A percentile compares a stretch with the other conserved stretches of the same genome.
Conservation (phyloP, 1,140 invertebrate species). For the Patella vulgata region DNA sequence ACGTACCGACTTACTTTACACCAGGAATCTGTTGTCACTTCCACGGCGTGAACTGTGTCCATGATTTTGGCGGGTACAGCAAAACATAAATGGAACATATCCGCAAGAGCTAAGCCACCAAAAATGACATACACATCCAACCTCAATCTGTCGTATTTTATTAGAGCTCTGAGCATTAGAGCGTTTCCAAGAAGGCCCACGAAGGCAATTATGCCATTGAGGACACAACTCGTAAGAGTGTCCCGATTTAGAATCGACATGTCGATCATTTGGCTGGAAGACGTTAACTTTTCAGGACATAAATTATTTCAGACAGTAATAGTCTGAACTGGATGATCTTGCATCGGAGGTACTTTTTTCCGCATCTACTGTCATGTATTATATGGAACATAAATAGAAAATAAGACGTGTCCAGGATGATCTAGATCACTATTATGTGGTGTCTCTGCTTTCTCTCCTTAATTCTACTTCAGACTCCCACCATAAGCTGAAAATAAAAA, state of each 20-base stretch:
- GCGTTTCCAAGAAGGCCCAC: slow-evolving; percentile 53
- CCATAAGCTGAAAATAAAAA: too few species aligned
- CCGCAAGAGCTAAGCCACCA: slow-evolving; percentile 45
- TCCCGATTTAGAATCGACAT: slow-evolving; percentile 18
- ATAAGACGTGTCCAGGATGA: too few species aligned
- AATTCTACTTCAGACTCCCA: too few species aligned
- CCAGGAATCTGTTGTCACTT: slow-evolving; percentile 39
- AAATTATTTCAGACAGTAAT: too few species aligned
- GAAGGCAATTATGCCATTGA: slow-evolving; percentile 48
- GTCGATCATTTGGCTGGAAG: slow-evolving; percentile 1
- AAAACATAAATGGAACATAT: slow-evolving; percentile 44
- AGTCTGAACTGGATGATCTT: too few species aligned
- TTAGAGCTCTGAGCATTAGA: slow-evolving; percentile 47
- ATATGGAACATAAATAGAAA: too few species aligned
- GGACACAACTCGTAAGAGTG: slow-evolving; percentile 37
- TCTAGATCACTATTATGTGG: too few species aligned
- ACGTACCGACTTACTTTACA: slow-evolving; percentile 52
- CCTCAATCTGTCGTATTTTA: slow-evolving; percentile 41
- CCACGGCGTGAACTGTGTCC: slow-evolving; percentile 23
- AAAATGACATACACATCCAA: slow-evolving; percentile 51
- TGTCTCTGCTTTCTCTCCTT: too few species aligned
- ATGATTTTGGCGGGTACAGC: slow-evolving; percentile 50
- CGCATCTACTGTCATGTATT: too few species aligned
- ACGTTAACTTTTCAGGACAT: too few species aligned
- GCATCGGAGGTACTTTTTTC: too few species aligned